phyloP scores from a whole-genome alignment of 2,888 invertebrate species.

The Blastobasis adustella region DNA sequence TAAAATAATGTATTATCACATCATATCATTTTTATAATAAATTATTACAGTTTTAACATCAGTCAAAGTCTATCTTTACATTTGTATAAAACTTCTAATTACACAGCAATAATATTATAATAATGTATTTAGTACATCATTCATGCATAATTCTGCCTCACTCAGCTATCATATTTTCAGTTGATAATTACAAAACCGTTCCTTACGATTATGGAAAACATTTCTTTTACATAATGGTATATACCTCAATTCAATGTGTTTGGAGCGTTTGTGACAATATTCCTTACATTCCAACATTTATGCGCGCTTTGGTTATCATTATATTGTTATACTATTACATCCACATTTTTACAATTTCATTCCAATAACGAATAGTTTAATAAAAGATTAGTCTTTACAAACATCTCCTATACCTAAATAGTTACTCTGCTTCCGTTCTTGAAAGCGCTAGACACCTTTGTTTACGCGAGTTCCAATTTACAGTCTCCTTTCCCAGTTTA shows the following conservation, averaged over 20 bases:
- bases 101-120: too few species aligned
- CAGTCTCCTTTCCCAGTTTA: conserved; percentile 5
- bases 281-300: conserved; percentile 3
- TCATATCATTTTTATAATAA: too few species aligned
- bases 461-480: too few species aligned
- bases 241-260: conserved; percentile 7
- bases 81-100: too few species aligned
- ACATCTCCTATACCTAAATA: conserved; percentile 5
- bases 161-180: neutral
- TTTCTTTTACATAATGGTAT: neutral
- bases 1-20: too few species aligned
- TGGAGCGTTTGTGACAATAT: conserved; percentile 6
- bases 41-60: too few species aligned
- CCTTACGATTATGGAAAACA: neutral
- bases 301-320: neutral
- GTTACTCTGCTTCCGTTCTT: conserved; percentile 10
- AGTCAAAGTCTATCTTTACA: too few species aligned
- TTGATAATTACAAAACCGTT: neutral
- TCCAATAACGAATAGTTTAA: conserved; percentile 6
- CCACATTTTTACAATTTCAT: too few species aligned
- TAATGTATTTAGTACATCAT: too few species aligned
- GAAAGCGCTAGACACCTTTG: conserved; percentile 7
- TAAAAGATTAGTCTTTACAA: conserved; percentile 9
- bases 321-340: conserved; percentile 1
- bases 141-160: too few species aligned